A percentile compares a stretch with the other conserved stretches of the same genome.
phyloP scores from a whole-genome alignment of 2,797 vertebrate genomes.

The Melanotaenia pygmaea region DNA sequence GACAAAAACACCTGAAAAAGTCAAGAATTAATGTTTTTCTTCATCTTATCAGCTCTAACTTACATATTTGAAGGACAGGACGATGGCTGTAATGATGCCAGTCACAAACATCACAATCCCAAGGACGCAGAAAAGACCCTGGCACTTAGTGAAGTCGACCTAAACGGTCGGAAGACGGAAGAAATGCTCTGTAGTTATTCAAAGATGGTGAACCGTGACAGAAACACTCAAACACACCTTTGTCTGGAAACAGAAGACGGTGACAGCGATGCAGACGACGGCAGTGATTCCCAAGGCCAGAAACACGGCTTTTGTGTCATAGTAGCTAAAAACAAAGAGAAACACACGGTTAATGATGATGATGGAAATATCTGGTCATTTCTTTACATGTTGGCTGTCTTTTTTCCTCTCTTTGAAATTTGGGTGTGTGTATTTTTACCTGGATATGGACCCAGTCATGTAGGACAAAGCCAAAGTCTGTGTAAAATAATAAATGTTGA shows the following conservation, averaged over 20 bases:
- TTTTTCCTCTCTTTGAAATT: no score
- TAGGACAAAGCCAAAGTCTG: constrained; percentile 95
- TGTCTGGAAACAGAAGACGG: constrained; percentile 98
- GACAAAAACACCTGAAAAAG: neutral
- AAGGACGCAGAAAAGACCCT: constrained; percentile 92
- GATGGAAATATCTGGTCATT: neutral
- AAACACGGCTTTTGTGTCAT: constrained; percentile 89
- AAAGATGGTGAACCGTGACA: constrained; percentile 25
- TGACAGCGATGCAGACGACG: constrained; percentile 92
- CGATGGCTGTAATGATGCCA: constrained; percentile 89
- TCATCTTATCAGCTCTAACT: constrained; percentile 41
- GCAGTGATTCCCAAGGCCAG: constrained; percentile 91
- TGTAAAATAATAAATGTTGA: no score
- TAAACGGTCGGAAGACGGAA: constrained; percentile 51
- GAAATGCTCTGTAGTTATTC: constrained; percentile 64
- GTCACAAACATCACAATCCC: constrained; percentile 93
- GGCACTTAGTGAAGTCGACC: constrained; percentile 97
- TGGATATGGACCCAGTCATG: constrained; percentile 92
- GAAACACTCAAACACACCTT: constrained; percentile 82
- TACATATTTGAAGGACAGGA: constrained; percentile 94
- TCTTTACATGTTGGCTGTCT: neutral
- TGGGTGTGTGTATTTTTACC: constrained; percentile 75
- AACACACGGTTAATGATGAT: neutral
- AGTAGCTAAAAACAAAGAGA: constrained; percentile 76
- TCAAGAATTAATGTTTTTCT: neutral